These are phyloP conservation scores for Onchidella celtica DNA, from an alignment of 2,888 invertebrate genomes.

Conservation along the genomic window DNA sequence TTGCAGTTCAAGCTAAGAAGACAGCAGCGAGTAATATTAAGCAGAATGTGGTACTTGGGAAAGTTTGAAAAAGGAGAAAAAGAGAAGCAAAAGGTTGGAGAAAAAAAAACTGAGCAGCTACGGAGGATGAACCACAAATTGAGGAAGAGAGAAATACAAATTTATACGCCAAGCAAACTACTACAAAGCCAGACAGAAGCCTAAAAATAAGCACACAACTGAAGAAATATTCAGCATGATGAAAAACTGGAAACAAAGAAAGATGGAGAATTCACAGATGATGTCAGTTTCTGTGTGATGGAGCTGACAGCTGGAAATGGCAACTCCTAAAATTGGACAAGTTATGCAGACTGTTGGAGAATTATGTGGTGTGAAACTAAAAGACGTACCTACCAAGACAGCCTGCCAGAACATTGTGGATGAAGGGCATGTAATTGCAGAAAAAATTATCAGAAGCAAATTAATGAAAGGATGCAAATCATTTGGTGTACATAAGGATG, in stretches of 20 bases:
- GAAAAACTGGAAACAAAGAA: no score
- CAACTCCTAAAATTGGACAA: not conserved
- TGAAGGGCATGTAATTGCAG: not conserved
- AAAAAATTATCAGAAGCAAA: not conserved
- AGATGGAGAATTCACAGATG: not conserved
- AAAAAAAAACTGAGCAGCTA: constrained; percentile 1
- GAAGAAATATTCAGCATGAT: no score
- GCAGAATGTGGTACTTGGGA: not conserved
- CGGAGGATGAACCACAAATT: not conserved
- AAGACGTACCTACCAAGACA: not conserved
- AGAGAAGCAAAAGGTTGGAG: not conserved
- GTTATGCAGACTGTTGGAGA: not conserved
- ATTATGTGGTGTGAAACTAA: not conserved
- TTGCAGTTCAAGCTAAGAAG: no score
- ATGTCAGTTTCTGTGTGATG: not conserved
- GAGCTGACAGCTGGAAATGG: constrained; percentile 1
- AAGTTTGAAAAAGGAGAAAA: not conserved
- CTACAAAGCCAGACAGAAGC: no score
- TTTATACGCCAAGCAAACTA: no score
- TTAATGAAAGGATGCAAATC: not conserved
- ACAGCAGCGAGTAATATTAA: no score
- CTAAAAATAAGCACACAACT: no score
- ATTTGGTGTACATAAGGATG: constrained; percentile 33
- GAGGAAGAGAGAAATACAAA: constrained; percentile 7
- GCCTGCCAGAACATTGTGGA: not conserved